Conservation (phyloP, 1,140 invertebrate species). For the Heliconius himera region DNA sequence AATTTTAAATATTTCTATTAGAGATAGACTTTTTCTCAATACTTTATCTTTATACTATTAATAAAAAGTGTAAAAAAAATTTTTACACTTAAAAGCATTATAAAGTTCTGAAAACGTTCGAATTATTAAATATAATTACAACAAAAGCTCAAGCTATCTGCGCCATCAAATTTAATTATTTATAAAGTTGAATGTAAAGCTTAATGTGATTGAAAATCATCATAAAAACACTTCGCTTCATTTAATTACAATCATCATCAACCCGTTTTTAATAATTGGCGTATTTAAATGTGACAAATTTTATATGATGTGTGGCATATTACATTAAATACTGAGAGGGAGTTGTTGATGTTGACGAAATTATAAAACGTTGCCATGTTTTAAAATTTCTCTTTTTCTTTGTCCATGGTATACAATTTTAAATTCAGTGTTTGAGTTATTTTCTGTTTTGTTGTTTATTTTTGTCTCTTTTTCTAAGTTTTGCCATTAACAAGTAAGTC, state of each 20-base stretch:
- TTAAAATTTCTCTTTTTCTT: too few relatives aligned
- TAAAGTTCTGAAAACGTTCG: background rate
- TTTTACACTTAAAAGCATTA: background rate
- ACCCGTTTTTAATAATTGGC: background rate
- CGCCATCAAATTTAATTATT: constrained; percentile 16
- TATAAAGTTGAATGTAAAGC: constrained; percentile 16
- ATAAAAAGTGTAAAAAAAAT: background rate
- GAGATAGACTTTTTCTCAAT: too few relatives aligned
- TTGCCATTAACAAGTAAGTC: too few relatives aligned
- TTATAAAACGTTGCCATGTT: background rate
- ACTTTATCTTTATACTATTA: background rate
- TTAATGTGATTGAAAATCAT: constrained; percentile 21
- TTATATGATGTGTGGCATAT: background rate
- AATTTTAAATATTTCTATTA: too few relatives aligned
- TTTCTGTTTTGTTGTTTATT: too few relatives aligned
- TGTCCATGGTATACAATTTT: too few relatives aligned
- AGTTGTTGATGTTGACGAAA: background rate
- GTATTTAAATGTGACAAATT: background rate
- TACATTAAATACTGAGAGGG: background rate
- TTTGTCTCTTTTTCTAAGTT: too few relatives aligned
- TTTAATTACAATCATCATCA: background rate
- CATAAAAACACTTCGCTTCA: background rate
- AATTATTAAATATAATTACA: constrained; percentile 2
- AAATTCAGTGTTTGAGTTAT: too few relatives aligned
- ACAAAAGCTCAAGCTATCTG: background rate